Conservation (phyloP, 2,113 vertebrate genomes). For the Naja naja region DNA sequence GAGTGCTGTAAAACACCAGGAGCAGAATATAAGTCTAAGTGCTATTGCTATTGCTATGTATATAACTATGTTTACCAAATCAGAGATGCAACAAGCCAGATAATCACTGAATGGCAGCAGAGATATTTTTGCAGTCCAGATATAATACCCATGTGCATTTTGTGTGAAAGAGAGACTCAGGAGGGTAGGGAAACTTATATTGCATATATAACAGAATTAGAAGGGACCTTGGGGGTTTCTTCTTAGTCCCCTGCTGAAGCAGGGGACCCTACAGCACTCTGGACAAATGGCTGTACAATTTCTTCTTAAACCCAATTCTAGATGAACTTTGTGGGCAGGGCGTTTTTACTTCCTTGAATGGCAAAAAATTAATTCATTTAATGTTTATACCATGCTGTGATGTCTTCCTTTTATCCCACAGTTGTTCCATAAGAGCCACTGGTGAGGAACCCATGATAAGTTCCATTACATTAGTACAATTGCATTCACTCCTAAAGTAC, state of each 20-base stretch:
- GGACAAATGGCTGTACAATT: too few relatives aligned
- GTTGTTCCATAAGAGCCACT: background rate
- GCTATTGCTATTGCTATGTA: background rate
- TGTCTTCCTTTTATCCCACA: background rate
- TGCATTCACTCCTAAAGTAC: background rate
- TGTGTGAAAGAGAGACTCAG: background rate
- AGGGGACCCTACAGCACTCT: too few relatives aligned
- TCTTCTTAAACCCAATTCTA: background rate
- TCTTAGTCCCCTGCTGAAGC: too few relatives aligned
- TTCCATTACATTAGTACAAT: background rate
- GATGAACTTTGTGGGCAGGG: background rate
- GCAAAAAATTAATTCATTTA: background rate
- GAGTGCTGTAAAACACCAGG: background rate
- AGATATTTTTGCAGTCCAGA: background rate
- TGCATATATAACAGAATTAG: too few relatives aligned
- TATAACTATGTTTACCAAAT: background rate
- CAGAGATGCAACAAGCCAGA: background rate
- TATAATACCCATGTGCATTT: background rate
- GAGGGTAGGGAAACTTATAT: background rate
- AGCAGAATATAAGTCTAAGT: background rate
- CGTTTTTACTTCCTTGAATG: background rate
- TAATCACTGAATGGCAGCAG: background rate
- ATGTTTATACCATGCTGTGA: background rate
- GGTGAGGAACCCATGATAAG: background rate
- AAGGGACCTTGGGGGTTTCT: too few relatives aligned